Percentiles rank a stretch among this genome's conserved stretches.
phyloP scores from a whole-genome alignment of 2,888 invertebrate genomes.

The Hydraecia micacea region DNA sequence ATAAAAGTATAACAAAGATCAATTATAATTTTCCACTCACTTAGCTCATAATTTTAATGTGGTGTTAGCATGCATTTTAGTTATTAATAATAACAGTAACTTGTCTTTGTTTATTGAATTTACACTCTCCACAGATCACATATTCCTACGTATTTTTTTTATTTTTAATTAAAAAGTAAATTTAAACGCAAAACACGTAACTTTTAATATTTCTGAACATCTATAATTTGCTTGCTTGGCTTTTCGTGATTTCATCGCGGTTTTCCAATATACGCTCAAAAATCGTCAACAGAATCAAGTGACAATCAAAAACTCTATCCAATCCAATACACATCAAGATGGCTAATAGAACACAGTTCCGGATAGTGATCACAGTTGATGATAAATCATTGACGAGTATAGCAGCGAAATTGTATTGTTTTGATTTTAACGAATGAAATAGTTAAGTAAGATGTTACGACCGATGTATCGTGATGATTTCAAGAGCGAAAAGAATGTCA shows the following conservation, averaged over 20 bases:
- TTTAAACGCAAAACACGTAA: too few species aligned
- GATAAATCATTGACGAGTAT: constrained; percentile 38
- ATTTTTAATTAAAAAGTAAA: background rate
- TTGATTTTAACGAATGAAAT: constrained; percentile 28
- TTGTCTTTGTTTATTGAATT: background rate
- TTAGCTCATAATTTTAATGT: constrained; percentile 34
- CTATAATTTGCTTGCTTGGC: too few species aligned
- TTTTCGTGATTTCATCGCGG: background rate
- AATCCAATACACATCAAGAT: background rate
- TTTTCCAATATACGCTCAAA: background rate
- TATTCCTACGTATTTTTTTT: background rate
- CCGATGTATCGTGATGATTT: constrained; percentile 18
- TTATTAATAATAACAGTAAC: background rate
- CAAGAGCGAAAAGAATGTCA: constrained; percentile 33
- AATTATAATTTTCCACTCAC: constrained; percentile 46
- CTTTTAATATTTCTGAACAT: background rate
- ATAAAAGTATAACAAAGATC: constrained; percentile 19
- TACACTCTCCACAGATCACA: background rate
- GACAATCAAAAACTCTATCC: constrained; percentile 39
- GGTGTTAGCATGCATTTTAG: constrained; percentile 28
- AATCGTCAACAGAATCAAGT: background rate
- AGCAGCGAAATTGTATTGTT: constrained; percentile 34
- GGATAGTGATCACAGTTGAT: constrained; percentile 25
- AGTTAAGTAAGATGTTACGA: constrained; percentile 42
- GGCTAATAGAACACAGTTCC: constrained; percentile 43